These are phyloP conservation scores for Apotomis turbidana DNA, from an alignment of 2,888 invertebrate species.

Conservation along the genomic window DNA sequence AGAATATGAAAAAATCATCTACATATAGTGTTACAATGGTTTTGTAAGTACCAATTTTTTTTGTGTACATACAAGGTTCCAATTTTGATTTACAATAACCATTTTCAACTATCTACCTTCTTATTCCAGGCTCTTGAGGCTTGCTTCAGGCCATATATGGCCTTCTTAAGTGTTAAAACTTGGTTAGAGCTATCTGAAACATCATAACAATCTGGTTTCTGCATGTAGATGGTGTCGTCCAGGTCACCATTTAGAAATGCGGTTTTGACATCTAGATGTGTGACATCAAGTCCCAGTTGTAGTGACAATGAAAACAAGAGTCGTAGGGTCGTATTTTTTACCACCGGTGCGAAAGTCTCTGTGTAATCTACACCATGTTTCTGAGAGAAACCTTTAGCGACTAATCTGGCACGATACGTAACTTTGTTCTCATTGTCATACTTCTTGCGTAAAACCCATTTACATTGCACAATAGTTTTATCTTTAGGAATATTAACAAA, in stretches of 20 bases:
- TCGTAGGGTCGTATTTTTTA: too few species aligned
- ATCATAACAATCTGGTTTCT: constrained; percentile 20
- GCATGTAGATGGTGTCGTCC: constrained; percentile 17
- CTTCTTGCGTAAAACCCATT: too few species aligned
- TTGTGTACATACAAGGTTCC: constrained; percentile 7
- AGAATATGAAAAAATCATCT: constrained; percentile 1
- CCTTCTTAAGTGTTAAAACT: constrained; percentile 12
- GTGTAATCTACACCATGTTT: too few species aligned
- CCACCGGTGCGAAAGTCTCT: too few species aligned
- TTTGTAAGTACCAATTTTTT: not conserved
- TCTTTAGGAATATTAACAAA: too few species aligned
- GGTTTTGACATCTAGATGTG: constrained; percentile 27
- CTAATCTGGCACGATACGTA: too few species aligned
- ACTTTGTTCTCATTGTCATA: too few species aligned
- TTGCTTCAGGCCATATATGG: constrained; percentile 19
- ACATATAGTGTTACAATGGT: constrained; percentile 12
- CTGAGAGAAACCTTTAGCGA: too few species aligned
- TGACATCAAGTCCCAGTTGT: not conserved
- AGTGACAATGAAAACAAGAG: constrained; percentile 14
- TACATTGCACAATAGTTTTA: too few species aligned
- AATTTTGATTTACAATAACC: constrained; percentile 11
- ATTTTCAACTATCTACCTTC: constrained; percentile 13
- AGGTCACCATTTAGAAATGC: constrained; percentile 30
- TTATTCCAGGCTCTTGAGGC: constrained; percentile 13
- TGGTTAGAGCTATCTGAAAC: not conserved